Evolutionary conservation across 2,797 vertebrate species (phyloP), one percentile per base, ranked within the genome.

Genomic region (Triplophysa bombifrons): DNA sequence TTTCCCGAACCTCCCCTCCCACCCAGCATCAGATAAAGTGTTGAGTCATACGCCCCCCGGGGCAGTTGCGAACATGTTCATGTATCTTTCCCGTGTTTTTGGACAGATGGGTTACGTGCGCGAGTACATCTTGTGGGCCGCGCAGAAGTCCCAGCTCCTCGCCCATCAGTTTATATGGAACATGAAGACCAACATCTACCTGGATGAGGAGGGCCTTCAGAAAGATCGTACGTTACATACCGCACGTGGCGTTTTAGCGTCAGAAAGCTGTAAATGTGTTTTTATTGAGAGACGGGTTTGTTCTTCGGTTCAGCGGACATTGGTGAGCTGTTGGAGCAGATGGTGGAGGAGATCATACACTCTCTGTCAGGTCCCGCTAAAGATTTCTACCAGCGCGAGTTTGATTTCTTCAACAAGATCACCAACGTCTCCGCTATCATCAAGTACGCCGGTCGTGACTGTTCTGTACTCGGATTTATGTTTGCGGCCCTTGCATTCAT

Each of bases 101-200:
- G 70, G 51, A 74, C 88, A 99, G 98, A 99, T 99, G 98, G 98
- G 98, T 50, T 99, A 99, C 0, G 97, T 98, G 65, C 93, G 98
- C 3, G 98, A 99, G 86, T 99, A 99, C 87, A 98, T 99, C 86
- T 91, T 99, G 77, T 99, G 97, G 96, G 97, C 98, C 0, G 97
- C 98, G 0, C 92, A 97, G 89, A 98, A 95, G 88, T 99, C 98
- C 55, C 98, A 98, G 92, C 95, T 99, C 2, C 91, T 99, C 78
- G 98, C 97, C 17, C 98, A 99, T 84, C 98, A 99, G 41, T 99
- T 99, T 88, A 99, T 99, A 88, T 99, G 98, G 98, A 99, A 99
- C 89, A 99, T 99, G 98, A 98, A 98, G 88, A 99, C 98, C 41
- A 99, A 98, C 90, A 96, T 98, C 89, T 99, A 91, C 86, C 64